A percentile compares a stretch with the other conserved stretches of the same genome.
phyloP scores from a whole-genome alignment of 1,140 invertebrate genomes.

The Scaptodrosophila lebanonensis region DNA sequence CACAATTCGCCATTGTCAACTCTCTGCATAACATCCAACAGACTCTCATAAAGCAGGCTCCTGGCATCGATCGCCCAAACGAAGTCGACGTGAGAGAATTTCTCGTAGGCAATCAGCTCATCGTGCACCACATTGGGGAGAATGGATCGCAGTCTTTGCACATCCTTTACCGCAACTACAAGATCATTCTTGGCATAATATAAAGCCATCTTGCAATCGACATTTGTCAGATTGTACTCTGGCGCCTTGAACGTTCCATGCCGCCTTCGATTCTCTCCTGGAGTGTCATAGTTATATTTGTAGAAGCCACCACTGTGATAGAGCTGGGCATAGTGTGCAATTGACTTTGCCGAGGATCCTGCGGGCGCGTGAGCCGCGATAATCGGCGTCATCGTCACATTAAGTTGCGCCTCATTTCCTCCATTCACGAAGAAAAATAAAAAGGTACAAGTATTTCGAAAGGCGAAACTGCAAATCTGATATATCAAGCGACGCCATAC shows the following conservation, averaged over 20 bases:
- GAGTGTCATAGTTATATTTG: slow-evolving; percentile 33
- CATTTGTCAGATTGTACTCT: slow-evolving; percentile 41
- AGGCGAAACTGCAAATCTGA: slow-evolving; percentile 31
- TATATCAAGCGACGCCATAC: slow-evolving; percentile 32
- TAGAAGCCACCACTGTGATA: slow-evolving; percentile 40
- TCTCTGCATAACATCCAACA: slow-evolving; percentile 67
- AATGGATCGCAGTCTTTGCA: slow-evolving; percentile 61
- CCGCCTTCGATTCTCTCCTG: slow-evolving; percentile 7
- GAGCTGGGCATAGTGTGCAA: slow-evolving; percentile 33
- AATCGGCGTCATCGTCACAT: slow-evolving; percentile 39
- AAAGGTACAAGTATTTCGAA: slow-evolving; percentile 78
- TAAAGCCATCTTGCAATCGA: slow-evolving; percentile 53
- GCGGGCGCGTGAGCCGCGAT: slow-evolving; percentile 20
- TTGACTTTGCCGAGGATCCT: slow-evolving; percentile 34
- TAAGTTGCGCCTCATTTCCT: slow-evolving; percentile 78
- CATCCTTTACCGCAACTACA: slow-evolving; percentile 31
- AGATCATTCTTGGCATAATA: slow-evolving; percentile 51
- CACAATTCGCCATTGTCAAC: slow-evolving; percentile 41
- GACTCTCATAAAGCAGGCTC: slow-evolving; percentile 69
- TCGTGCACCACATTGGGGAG: slow-evolving; percentile 77
- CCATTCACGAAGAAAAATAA: slow-evolving; percentile 79
- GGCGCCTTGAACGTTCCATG: slow-evolving; percentile 29
- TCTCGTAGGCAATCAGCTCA: slow-evolving; percentile 60
- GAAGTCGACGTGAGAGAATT: slow-evolving; percentile 80
- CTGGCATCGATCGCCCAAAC: slow-evolving; percentile 77